phyloP scores from a whole-genome alignment of 2,888 invertebrate genomes.

The Magallana nippona region DNA sequence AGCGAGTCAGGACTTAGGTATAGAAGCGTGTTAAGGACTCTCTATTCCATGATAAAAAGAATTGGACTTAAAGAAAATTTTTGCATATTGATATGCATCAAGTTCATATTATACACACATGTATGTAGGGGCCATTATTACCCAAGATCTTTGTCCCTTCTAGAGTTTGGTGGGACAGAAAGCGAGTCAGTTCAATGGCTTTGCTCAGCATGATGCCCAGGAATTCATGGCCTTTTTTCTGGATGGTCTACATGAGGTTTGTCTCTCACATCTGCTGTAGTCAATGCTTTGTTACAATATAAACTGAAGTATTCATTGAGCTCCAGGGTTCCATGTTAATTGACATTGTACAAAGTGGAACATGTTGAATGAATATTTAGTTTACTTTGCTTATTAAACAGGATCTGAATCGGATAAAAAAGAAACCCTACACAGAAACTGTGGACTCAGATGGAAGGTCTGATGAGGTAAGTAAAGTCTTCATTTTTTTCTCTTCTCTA shows the following conservation, averaged over 20 bases:
- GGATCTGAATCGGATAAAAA: constrained; percentile 82
- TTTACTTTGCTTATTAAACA: constrained; percentile 52
- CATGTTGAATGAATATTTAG: background rate
- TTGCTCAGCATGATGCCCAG: constrained; percentile 83
- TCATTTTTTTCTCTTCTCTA: too few species aligned
- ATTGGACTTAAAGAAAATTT: too few species aligned
- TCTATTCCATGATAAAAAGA: too few species aligned
- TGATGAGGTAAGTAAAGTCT: constrained; percentile 75
- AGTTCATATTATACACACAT: too few species aligned
- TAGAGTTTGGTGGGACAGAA: constrained; percentile 81
- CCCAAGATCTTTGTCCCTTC: constrained; percentile 31
- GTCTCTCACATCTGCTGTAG: background rate
- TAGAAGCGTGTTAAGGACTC: too few species aligned
- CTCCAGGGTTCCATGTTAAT: too few species aligned
- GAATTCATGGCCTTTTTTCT: constrained; percentile 82
- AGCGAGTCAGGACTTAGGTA: too few species aligned
- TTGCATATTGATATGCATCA: too few species aligned
- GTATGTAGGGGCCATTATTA: background rate
- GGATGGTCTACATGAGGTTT: constrained; percentile 78
- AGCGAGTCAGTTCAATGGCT: constrained; percentile 82
- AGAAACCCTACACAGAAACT: constrained; percentile 80
- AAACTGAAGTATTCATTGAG: background rate
- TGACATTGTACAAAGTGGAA: too few species aligned
- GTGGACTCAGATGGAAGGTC: constrained; percentile 79
- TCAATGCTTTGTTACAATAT: too few species aligned